Evolutionary conservation across 2,888 invertebrate genomes (phyloP), one percentile per base, ranked within the genome.

Genomic region (Drosophila vallismaia): DNA sequence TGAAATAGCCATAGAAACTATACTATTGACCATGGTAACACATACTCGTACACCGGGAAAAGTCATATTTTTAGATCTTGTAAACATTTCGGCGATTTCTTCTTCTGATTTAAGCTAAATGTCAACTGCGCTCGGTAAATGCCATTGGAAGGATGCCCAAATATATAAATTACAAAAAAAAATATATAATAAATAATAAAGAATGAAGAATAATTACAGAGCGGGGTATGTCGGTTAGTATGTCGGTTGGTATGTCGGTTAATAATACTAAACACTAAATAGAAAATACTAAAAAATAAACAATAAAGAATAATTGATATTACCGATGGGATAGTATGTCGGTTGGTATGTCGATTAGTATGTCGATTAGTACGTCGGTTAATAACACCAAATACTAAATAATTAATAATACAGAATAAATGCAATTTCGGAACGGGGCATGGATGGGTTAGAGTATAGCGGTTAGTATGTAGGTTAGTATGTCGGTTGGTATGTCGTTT

Each of bases 101-200:
- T 42, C 58, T 71, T 52, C 55, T 19, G 19, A 19, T 19, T 19
- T 19, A 19, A 19, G 58, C 66, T 45, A 86, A 86, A 86, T 86
- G 83, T 81, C 86, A 86, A 76, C 75, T 64, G 77, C 44, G 55
- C 38, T 44, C 33, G 56, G 55, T 69, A 74, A 82, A 77, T 71
- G 68, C 58, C 70, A 63, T 87, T 86, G 86, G 86, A 86, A 77
- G 36, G 53, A 74, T 86, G 85, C 80, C 82, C 79, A 87, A 66
- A 78, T 53, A 78, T 53, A 74, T 51, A 72, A 71, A 19, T 19
- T 19, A 19, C 19, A 19, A 1, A 19, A 19, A 19, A 19, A 19
- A 19, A n/a, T n/a, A n/a, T 1, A 19, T 19, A 19, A 19, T 19
- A 19, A 19, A 71, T 74, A 68, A 54, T 28, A 59, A 58, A 81